Evolutionary conservation across 2,113 vertebrate genomes (phyloP).

Genomic region (Carassius auratus): DNA sequence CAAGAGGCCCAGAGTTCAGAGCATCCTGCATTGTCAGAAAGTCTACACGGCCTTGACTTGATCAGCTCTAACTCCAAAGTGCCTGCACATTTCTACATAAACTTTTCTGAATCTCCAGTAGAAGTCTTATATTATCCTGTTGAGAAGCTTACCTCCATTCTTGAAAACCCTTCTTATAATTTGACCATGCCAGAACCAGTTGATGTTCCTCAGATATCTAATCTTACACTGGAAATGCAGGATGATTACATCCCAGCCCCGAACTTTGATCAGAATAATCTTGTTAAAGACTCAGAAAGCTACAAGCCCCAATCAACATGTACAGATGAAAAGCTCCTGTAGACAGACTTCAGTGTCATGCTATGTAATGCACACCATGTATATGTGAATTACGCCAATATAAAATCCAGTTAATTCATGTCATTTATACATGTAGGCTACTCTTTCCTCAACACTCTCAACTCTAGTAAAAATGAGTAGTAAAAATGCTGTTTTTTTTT

Average conservation of each 20-base stretch:
- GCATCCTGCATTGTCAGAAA: not conserved
- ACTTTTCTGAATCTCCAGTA: not conserved
- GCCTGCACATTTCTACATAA: not conserved
- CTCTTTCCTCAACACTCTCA: not conserved
- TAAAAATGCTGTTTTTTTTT: too few relatives aligned
- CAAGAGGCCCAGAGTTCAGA: not conserved
- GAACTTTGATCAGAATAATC: not conserved
- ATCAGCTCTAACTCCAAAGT: not conserved
- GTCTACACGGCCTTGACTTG: not conserved
- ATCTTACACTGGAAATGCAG: slow-evolving; percentile 21
- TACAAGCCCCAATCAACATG: not conserved
- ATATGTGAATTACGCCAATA: not conserved
- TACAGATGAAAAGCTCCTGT: not conserved
- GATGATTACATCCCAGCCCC: not conserved
- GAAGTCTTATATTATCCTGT: not conserved
- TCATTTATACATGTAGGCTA: not conserved
- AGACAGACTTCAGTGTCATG: not conserved
- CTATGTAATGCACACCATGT: not conserved
- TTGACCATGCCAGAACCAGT: not conserved
- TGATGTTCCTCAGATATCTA: not conserved
- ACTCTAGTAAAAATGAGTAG: not conserved
- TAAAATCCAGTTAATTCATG: not conserved
- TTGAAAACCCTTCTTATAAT: slow-evolving; percentile 37
- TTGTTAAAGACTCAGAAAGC: not conserved
- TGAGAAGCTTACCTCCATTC: not conserved